Conservation (phyloP, 1,140 invertebrate species). For the Dryas iulia region DNA sequence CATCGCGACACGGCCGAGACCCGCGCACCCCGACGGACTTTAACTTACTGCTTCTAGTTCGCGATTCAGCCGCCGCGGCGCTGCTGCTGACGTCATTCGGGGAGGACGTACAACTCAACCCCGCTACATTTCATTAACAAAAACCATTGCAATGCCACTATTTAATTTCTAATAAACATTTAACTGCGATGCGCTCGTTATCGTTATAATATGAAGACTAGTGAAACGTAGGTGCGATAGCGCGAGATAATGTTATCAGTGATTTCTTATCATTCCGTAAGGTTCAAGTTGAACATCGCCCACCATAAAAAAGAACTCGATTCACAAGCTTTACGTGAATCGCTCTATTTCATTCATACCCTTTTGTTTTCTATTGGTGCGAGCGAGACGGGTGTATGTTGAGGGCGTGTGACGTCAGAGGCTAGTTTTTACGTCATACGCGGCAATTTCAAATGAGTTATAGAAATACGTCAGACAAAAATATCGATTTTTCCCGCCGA, state of each 20-base stretch:
- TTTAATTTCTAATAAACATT: neutral
- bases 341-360: constrained; percentile 52
- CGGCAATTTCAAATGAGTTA: constrained; percentile 77
- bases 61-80: constrained; percentile 46
- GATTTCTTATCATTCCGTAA: constrained; percentile 58
- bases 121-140: constrained; percentile 67
- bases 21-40: constrained; percentile 55
- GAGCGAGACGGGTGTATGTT: constrained; percentile 45
- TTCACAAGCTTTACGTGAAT: constrained; percentile 68
- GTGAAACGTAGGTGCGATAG: constrained; percentile 14
- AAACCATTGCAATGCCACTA: constrained; percentile 26
- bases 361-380: constrained; percentile 44
- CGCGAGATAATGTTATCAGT: constrained; percentile 50
- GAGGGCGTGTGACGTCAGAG: constrained; percentile 62
- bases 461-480: constrained; percentile 57
- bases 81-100: constrained; percentile 70
- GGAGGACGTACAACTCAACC: constrained; percentile 53
- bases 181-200: neutral
- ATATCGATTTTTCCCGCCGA: constrained; percentile 57
- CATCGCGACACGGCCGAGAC: constrained; percentile 58
- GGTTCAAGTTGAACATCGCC: constrained; percentile 58
- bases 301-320: constrained; percentile 62
- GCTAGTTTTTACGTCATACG: constrained; percentile 74
- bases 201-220: constrained; percentile 8
- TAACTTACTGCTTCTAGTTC: constrained; percentile 67